Percentiles rank a stretch among this genome's conserved stretches.
Evolutionary conservation across 2,797 vertebrate genomes (phyloP).

Genomic region (Calcarius lapponicus): DNA sequence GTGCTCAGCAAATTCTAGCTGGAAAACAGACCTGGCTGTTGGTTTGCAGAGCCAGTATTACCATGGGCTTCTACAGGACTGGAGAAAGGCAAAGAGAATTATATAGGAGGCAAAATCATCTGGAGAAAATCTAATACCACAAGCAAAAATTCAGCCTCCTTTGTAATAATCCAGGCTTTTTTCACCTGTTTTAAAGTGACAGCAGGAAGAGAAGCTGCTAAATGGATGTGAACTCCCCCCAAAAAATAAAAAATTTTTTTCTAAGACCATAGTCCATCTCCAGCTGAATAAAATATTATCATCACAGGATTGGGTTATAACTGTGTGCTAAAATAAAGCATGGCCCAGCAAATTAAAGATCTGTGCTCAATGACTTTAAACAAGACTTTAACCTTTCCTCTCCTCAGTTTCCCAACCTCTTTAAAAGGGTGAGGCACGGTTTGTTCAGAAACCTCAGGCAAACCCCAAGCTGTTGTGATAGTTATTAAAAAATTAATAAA

Average conservation of each 20-base stretch:
- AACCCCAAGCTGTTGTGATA: not conserved
- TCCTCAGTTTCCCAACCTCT: not conserved
- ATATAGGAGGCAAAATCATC: not conserved
- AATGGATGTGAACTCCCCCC: not conserved
- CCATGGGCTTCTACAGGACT: not conserved
- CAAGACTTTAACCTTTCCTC: not conserved
- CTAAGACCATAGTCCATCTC: not conserved
- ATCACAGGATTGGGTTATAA: not conserved
- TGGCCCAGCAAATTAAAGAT: not conserved
- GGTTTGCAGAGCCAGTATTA: not conserved
- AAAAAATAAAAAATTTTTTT: not conserved
- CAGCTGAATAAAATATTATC: not conserved
- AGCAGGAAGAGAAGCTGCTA: not conserved
- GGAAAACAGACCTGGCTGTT: not conserved
- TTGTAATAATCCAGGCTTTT: not conserved
- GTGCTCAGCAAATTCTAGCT: not conserved
- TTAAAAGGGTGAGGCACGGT: not conserved
- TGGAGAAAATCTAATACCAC: not conserved
- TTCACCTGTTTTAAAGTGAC: rapidly evolving
- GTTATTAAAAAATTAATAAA: slow-evolving; percentile 43
- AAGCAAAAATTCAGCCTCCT: not conserved
- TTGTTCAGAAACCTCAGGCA: not conserved
- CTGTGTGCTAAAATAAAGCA: not conserved
- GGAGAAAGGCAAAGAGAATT: not conserved
- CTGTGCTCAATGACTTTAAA: not conserved